Percentiles rank a stretch among this genome's conserved stretches.
These are phyloP conservation scores for Dissostichus mawsoni DNA, from an alignment of 2,113 vertebrate species.

Conservation along the genomic window DNA sequence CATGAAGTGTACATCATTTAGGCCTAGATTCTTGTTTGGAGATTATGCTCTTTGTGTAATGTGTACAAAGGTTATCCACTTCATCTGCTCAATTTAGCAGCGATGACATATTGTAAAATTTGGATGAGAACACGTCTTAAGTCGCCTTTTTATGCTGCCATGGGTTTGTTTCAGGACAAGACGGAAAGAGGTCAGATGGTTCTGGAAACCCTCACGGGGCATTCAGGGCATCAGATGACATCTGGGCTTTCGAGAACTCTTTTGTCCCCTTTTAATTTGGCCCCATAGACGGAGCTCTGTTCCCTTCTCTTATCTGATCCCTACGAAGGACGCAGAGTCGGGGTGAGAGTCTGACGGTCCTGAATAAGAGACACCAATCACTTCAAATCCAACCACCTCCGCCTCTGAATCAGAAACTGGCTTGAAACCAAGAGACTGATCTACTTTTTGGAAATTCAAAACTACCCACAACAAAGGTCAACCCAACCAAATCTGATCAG, in stretches of 20 bases:
- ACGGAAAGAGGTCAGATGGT: slow-evolving; percentile 23
- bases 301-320: slow-evolving; percentile 66
- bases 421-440: slow-evolving; percentile 34
- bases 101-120: slow-evolving; percentile 8
- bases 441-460: slow-evolving; percentile 32
- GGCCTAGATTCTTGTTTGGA: not conserved
- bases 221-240: slow-evolving; percentile 47
- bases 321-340: not conserved
- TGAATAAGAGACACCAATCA: slow-evolving; percentile 25
- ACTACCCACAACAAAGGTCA: slow-evolving; percentile 40
- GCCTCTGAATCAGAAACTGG: slow-evolving; percentile 43
- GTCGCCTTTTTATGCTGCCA: slow-evolving; percentile 7
- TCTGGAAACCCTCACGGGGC: slow-evolving; percentile 40
- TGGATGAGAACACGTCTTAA: slow-evolving; percentile 37
- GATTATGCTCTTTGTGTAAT: not conserved
- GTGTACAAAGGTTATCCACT: not conserved
- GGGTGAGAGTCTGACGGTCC: not conserved
- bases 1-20: not conserved
- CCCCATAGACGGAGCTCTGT: slow-evolving; percentile 49
- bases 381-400: slow-evolving; percentile 24
- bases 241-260: slow-evolving; percentile 39
- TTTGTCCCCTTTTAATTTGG: slow-evolving; percentile 4
- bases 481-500: slow-evolving; percentile 29
- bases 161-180: slow-evolving; percentile 45
- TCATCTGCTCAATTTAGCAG: slow-evolving; percentile 2